phyloP scores from a whole-genome alignment of 2,113 vertebrate species.

The Epinephelus cyanopodus region DNA sequence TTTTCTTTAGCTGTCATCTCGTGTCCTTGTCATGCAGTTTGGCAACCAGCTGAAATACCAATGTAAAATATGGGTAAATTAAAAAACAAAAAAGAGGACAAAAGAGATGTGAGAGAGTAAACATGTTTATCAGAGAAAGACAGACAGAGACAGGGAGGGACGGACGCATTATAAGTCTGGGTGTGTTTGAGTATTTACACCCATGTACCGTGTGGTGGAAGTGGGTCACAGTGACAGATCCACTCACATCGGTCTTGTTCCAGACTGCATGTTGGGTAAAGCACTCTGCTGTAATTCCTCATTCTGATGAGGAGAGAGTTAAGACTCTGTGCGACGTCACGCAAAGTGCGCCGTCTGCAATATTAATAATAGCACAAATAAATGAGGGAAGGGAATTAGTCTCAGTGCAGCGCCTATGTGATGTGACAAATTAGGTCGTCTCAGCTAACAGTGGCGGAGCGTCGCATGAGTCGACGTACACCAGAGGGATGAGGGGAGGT shows the following conservation, averaged over 20 bases:
- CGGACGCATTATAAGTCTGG: not conserved
- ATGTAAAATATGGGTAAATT: not conserved
- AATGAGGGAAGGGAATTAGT: slow-evolving; percentile 81
- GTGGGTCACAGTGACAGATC: slow-evolving; percentile 54
- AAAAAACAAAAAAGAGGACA: not conserved
- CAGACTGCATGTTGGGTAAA: slow-evolving; percentile 36
- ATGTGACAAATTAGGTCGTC: slow-evolving; percentile 78
- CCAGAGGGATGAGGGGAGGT: slow-evolving; percentile 42
- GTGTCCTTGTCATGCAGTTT: not conserved
- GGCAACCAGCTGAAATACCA: not conserved
- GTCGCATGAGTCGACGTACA: slow-evolving; percentile 19
- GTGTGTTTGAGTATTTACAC: slow-evolving; percentile 40
- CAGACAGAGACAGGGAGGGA: not conserved
- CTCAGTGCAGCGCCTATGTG: slow-evolving; percentile 61
- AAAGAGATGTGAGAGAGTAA: not conserved
- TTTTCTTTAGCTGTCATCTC: not conserved
- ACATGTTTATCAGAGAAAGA: not conserved
- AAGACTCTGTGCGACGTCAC: slow-evolving; percentile 43
- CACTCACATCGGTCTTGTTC: slow-evolving; percentile 27
- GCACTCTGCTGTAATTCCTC: slow-evolving; percentile 57
- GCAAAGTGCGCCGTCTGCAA: slow-evolving; percentile 71
- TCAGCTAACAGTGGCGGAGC: slow-evolving; percentile 49
- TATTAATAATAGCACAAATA: slow-evolving; percentile 81
- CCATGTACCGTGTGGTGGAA: slow-evolving; percentile 33
- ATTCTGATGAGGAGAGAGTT: slow-evolving; percentile 51